Evolutionary conservation across 2,113 vertebrate species (phyloP), one percentile per base, ranked within the genome.

Genomic region (Campylomormyrus numenius): DNA sequence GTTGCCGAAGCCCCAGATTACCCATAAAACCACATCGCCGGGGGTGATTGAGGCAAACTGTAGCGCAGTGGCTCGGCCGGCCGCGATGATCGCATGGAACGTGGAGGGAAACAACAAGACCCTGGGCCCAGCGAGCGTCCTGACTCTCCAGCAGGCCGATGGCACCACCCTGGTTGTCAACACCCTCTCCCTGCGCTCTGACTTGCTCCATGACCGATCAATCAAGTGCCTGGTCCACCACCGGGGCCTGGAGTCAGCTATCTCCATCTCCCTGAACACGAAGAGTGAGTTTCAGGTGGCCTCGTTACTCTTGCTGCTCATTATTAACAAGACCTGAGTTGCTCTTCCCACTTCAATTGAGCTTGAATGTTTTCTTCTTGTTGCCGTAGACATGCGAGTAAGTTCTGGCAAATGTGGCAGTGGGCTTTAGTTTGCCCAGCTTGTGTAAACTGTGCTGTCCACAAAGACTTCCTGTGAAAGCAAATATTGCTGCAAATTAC

Each of bases 211-310:
- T 88, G 95, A 96, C 2, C 94, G 95, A 89, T 96, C 96, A 0
- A 91, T 96, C 93, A 96, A 96, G 92, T 96, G 96, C 88, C 92
- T 96, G 88, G 96, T 96, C 80, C 96, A 96, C 58, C 96, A 96
- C 93, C 95, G 94, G 90, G 96, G 95, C 31, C 94, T 96, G 1
- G 96, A 96, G 92, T 94, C 94, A 0, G 94, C 96, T 0, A 95
- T 96, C n/a, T 95, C 95, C 74, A 95, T 96, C 90, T 95, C 96
- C 66, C 95, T 96, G 96, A 96, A 96, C 94, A 96, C 96, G 31
- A 96, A 96, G 91, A 95, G 96, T 96, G 85, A 95, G 96, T 94
- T 27, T 17, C 31, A 24, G 5, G 8, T 27, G 15, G 21, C 21
- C 3, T 11, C 42, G 46, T n/a, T 42, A 1, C 62, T 9, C n/a